Percentiles rank a stretch among this genome's conserved stretches.
phyloP scores from a whole-genome alignment of 2,888 invertebrate genomes.

The Fragum whitleyi region DNA sequence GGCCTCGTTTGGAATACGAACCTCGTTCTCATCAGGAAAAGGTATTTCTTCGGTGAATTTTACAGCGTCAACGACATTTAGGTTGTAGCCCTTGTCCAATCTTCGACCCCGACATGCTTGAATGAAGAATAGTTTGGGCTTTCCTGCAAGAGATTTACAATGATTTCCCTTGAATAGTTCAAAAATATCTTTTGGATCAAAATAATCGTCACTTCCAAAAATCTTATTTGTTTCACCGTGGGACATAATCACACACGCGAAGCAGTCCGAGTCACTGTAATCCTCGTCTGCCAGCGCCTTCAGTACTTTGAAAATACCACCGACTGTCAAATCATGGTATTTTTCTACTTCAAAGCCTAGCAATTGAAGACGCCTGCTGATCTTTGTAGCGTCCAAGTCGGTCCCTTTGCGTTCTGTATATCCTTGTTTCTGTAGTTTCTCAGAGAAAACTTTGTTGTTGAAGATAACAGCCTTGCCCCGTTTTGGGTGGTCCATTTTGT shows the following conservation, averaged over 20 bases:
- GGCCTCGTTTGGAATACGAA: conserved; percentile 68
- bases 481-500: conserved; percentile 93
- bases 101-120: conserved; percentile 69
- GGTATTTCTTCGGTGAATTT: conserved; percentile 84
- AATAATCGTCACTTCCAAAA: conserved; percentile 57
- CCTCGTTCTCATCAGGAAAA: conserved; percentile 3
- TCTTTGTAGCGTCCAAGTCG: conserved; percentile 92
- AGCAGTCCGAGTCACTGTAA: conserved; percentile 58
- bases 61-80: conserved; percentile 52
- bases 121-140: conserved; percentile 70
- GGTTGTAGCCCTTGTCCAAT: conserved; percentile 42
- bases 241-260: conserved; percentile 63
- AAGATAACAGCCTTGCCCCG: conserved; percentile 95
- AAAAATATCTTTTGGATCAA: conserved; percentile 49
- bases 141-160: conserved; percentile 63
- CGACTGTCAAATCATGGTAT: conserved; percentile 88
- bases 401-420: conserved; percentile 89
- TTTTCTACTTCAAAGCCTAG: conserved; percentile 90
- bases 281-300: conserved; percentile 45
- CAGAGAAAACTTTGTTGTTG: conserved; percentile 93
- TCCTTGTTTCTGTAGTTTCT: conserved; percentile 70
- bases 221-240: conserved; percentile 63
- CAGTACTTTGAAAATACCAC: conserved; percentile 85
- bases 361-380: conserved; percentile 88
- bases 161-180: conserved; percentile 49